These are phyloP conservation scores for Apistogramma diplotaenia DNA, from an alignment of 2,113 vertebrate genomes.

Conservation along the genomic window DNA sequence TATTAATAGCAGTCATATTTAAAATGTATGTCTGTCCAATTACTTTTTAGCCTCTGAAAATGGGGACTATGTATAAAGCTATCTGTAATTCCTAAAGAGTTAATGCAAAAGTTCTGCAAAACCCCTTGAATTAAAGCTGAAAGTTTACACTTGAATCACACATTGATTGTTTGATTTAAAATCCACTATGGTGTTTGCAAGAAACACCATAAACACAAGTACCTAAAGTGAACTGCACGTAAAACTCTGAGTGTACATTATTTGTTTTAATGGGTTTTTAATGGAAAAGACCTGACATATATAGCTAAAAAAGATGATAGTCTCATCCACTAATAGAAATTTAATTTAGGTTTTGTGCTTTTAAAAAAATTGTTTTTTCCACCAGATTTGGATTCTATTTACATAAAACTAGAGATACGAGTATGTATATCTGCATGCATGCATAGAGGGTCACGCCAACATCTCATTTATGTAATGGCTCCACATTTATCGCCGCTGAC, in stretches of 20 bases:
- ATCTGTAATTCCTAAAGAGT: neutral
- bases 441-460: constrained; percentile 56
- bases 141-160: neutral
- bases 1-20: neutral
- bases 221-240: too few relatives aligned
- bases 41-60: neutral
- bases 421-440: constrained; percentile 11
- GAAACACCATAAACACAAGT: neutral
- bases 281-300: too few relatives aligned
- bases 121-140: neutral
- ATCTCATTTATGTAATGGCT: constrained; percentile 76
- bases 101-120: neutral
- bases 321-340: neutral
- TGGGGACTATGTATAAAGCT: neutral
- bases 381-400: constrained; percentile 33
- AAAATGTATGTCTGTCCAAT: neutral
- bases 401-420: constrained; percentile 15
- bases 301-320: neutral
- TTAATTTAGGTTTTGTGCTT: neutral
- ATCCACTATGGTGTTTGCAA: neutral
- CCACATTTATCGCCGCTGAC: constrained; percentile 56
- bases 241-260: neutral
- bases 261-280: neutral
- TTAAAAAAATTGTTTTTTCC: neutral
- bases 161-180: neutral